Base-by-base conservation (phyloP, 2,113 vertebrate genomes). In the Melanocharis versteri region DNA sequence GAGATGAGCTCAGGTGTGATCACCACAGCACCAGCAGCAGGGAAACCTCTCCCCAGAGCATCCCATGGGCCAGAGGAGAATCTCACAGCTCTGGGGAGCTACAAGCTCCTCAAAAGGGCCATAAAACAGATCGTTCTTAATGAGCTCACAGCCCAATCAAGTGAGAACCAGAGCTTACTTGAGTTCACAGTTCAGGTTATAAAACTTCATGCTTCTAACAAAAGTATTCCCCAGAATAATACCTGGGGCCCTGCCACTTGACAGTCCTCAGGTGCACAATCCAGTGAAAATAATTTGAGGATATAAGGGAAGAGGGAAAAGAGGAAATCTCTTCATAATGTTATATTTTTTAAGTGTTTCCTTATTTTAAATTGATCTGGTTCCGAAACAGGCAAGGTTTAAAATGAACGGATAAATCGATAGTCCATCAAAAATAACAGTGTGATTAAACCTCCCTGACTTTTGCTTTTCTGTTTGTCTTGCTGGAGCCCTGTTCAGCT, bases 1-100 rank as follows among this genome's bases (percentile, higher is more conserved):
- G 3, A 51, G 70, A 54, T 7, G 11, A 61, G 79, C 11, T 35
- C 0, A 0, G 19, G 33, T 72, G 57, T 33, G 37, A 66, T 11
- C 42, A n/a, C 4, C 1, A 7, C 26, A 45, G 57, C 47, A 62
- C 10, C 61, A 79, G 33, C 3, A 10, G 44, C 70, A 75, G 17
- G 13, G 33, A 65, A 77, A 10, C 26, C 33, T 75, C 44, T 64
- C 30, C 66, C 26, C 8, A 5, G 16, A 60, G 64, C 44, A 81
- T 33, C 17, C 40, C 2, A 1, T 12, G 53, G 39, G 56, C 26
- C 26, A 2, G 14, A 68, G 31, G 47, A 1, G 12, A 71, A 28
- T 57, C 48, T 71, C 39, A 30, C 33, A 65, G 68, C 42, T 72
- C 80, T 57, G 19, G 26, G n/a, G 33, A 65, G 20, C 21, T 45